Evolutionary conservation across 2,113 vertebrate species (phyloP), one percentile per base, ranked within the genome.

Genomic region (Oreotrochilus melanogaster): DNA sequence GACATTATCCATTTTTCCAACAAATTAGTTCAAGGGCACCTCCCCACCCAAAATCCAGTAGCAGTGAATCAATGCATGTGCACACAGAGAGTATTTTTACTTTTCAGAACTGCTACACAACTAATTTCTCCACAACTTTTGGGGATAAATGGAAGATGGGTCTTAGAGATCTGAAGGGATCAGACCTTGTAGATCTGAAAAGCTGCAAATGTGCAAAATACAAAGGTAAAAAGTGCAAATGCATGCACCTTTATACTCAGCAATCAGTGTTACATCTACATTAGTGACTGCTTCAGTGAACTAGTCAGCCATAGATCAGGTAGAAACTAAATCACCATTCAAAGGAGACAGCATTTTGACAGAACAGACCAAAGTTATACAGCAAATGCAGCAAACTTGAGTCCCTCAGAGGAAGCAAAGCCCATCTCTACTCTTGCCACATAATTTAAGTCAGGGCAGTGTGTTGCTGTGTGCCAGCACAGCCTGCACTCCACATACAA

Each of bases 401-500:
- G 54, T 42, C 37, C 12, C 25, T 64, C 39, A 45, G 35, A 65
- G 39, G 53, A 88, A 82, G 37, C 37, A 31, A 33, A 67, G 33
- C 42, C 67, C 16, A 3, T 35, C 37, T 62, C 45, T 37, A 10
- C 28, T 4, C 23, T 43, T 48, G 27, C 18, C 45, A 19, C 8
- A 21, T 0, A 3, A 28, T 61, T 51, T 78, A 18, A 27, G 3
- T 3, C 31, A 37, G 28, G 27, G 25, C 50, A 67, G 50, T 0
- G 0, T 33, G 39, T 18, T 54, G 39, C 45, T 62, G 16, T 27
- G 11, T 43, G 30, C 25, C 57, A 76, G 61, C 25, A 86, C 50
- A 84, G 37, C 14, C 35, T 24, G 23, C 1, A 1, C 11, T 61
- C 54, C n/a, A 2, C 35, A 30, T 45, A 14, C 16, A 71, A 78